Conservation (phyloP, 23 tunicate species). For the Oikopleura albicans region DNA sequence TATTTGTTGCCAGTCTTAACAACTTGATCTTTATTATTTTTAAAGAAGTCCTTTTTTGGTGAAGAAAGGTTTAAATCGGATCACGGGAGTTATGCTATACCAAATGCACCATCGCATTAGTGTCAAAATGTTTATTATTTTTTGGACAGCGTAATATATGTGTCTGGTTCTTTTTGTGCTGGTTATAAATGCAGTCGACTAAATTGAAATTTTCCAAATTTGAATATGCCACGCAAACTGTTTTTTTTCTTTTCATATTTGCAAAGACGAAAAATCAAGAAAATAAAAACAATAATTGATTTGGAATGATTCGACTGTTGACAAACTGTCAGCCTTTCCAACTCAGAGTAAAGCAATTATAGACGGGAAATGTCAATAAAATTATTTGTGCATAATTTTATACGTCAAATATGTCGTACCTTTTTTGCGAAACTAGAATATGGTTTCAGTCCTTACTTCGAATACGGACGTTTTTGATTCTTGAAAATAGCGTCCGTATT, state of each 20-base stretch:
- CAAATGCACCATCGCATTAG: neutral
- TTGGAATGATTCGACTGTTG: neutral
- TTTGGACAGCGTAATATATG: neutral
- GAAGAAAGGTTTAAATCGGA: neutral
- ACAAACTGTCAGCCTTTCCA: no score
- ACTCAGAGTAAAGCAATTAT: no score
- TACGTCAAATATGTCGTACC: no score
- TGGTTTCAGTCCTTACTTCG: no score
- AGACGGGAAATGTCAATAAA: no score
- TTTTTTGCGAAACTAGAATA: no score
- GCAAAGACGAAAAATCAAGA: no score
- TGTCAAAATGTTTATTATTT: neutral
- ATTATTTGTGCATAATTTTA: no score
- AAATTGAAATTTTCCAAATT: neutral
- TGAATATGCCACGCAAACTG: neutral
- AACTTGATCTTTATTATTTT: neutral
- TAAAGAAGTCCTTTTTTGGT: neutral
- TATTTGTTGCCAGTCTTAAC: neutral
- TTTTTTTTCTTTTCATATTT: neutral
- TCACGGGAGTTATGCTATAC: neutral
- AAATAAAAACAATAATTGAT: neutral
- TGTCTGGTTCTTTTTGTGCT: no score
- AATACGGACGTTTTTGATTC: no score
- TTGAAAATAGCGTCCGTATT: no score
- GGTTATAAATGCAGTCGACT: neutral